Conservation (phyloP, 2,113 vertebrate genomes). For the Lasiurus cinereus region DNA sequence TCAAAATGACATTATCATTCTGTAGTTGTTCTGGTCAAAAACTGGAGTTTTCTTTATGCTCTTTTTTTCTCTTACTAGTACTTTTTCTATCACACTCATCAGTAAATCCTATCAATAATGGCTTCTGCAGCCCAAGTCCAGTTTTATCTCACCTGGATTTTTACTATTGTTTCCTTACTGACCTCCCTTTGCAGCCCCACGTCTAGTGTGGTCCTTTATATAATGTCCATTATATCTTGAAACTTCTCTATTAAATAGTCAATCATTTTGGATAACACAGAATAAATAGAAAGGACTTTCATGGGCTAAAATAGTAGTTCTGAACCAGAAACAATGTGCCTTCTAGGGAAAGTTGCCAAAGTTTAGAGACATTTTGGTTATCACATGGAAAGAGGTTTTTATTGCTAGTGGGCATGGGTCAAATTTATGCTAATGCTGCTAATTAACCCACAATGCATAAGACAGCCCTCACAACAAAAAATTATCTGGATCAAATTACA, state of each 20-base stretch:
- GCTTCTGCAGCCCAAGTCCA: neutral
- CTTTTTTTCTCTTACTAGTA: neutral
- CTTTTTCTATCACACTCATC: neutral
- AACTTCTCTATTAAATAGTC: neutral
- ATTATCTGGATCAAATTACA: neutral
- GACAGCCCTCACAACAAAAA: neutral
- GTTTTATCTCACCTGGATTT: neutral
- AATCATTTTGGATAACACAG: neutral
- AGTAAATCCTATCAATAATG: neutral
- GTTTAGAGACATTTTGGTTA: neutral
- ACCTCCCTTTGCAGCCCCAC: neutral
- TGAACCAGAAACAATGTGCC: neutral
- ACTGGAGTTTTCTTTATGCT: neutral
- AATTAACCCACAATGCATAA: rapidly evolving
- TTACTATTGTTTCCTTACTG: neutral
- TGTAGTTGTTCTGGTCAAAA: neutral
- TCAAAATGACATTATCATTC: neutral
- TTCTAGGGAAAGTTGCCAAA: neutral
- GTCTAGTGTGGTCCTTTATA: neutral
- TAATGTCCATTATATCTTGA: neutral
- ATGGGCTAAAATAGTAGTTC: neutral
- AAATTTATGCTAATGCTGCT: neutral
- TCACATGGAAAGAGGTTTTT: neutral
- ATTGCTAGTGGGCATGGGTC: neutral
- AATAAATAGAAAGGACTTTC: neutral